Base-by-base conservation (phyloP, 92 coral and sea anemone species). In the Epizoanthus scotinus region DNA sequence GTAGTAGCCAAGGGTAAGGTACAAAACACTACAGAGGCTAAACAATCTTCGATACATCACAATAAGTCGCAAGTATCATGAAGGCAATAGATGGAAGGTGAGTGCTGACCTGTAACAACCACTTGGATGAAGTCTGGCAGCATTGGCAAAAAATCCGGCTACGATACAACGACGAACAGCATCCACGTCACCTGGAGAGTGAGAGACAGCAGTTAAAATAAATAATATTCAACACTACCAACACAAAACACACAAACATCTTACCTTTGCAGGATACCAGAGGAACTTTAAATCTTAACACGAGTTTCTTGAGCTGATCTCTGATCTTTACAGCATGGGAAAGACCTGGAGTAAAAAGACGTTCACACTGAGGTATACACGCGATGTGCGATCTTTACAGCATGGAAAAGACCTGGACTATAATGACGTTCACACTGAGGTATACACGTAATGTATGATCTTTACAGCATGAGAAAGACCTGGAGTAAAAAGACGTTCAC, bases 61-160 rank as follows among this genome's bases (percentile, higher is more conserved):
- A 24, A 27, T 18, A 63, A 27, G 17, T 19, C 70, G 0, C 13
- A 47, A 47, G 52, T 47, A 38, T 13, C 26, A 18, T 22, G 8
- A 31, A 14, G 29, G 6, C 52, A 14, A 27, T 38, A 57, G 50
- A 34, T 40, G 20, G 24, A 54, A 36, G 47, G 19, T 82, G 52
- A 44, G 17, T 47, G 29, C 85, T 26, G 36, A 91, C 96, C 93
- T 94, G 78, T 88, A 95, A 8, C 86, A 87, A 14, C 99, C 99
- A 72, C 81, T 84, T 10, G 99, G 96, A 64, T 95, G 98, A 15
- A 92, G 73, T 28, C 99, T 89, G 0, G 99, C 99, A 40, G 99
- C 96, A 71, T 95, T 95, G 31, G 99, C 94, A 82, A 95, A 95
- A 78, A 95, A 95, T 19, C 92, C 99, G 42, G 93, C 88, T 13